Conservation (phyloP, 2,888 invertebrate genomes). For the Acanthacorydalis orientalis region DNA sequence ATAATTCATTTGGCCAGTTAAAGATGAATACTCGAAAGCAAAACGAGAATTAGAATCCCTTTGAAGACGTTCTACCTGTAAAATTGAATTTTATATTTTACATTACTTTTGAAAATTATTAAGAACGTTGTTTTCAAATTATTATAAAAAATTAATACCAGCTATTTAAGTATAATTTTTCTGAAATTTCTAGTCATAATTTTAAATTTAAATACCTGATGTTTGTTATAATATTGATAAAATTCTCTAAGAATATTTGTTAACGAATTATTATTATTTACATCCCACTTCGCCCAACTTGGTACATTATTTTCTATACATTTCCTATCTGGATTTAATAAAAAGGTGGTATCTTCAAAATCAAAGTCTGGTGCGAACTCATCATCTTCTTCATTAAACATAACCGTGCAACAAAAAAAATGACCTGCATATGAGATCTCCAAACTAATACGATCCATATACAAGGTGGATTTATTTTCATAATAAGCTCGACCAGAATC, state of each 20-base stretch:
- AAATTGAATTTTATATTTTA: no score
- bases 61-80: no score
- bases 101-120: no score
- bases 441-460: conserved; percentile 38
- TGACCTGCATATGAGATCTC: conserved; percentile 53
- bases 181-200: no score
- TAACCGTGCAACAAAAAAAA: conserved; percentile 49
- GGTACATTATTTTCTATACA: conserved; percentile 35
- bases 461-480: conserved; percentile 15
- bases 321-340: conserved; percentile 37
- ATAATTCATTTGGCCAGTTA: conserved; percentile 34
- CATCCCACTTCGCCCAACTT: conserved; percentile 46
- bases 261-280: conserved; percentile 37
- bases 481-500: no score
- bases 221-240: conserved; percentile 38
- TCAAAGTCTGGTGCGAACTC: conserved; percentile 53
- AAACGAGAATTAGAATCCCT: conserved; percentile 35
- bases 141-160: no score
- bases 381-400: conserved; percentile 37
- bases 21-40: conserved; percentile 43
- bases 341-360: conserved; percentile 51
- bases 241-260: conserved; percentile 43
- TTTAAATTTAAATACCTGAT: conserved; percentile 37
- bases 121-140: no score
- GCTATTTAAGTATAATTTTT: no score